These are phyloP conservation scores for Pomatostomus ruficeps DNA, from an alignment of 2,113 vertebrate genomes.

Conservation along the genomic window DNA sequence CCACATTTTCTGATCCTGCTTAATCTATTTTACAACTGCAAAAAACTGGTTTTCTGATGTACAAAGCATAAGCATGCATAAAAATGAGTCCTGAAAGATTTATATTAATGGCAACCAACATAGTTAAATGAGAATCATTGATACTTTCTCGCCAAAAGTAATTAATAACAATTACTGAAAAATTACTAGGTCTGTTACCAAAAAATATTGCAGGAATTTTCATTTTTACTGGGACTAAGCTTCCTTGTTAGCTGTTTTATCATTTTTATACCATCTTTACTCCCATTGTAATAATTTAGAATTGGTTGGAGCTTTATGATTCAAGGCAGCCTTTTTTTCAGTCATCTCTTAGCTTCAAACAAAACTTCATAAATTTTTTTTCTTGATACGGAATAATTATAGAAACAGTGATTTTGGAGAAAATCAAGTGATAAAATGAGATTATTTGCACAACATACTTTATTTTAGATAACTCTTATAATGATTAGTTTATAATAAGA, in stretches of 20 bases:
- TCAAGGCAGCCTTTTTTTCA: neutral
- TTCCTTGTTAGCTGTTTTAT: neutral
- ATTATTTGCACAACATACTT: neutral
- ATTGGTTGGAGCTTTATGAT: neutral
- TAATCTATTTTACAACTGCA: neutral
- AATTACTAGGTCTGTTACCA: neutral
- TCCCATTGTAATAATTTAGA: constrained; percentile 17
- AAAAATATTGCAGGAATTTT: neutral
- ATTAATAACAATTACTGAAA: neutral
- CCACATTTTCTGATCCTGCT: neutral
- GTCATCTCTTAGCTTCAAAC: neutral
- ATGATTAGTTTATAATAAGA: neutral
- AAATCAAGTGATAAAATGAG: neutral
- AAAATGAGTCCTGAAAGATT: neutral
- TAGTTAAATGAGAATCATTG: neutral
- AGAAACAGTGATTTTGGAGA: neutral
- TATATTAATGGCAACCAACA: neutral
- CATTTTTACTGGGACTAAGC: neutral
- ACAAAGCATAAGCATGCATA: neutral
- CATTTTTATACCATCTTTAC: neutral
- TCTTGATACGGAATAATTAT: neutral
- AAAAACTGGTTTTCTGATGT: neutral
- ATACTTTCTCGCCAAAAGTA: neutral
- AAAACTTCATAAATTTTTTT: neutral
- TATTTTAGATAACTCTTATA: neutral